A percentile compares a stretch with the other conserved stretches of the same genome.
Evolutionary conservation across 2,888 invertebrate genomes (phyloP).

Genomic region (Automeris io): DNA sequence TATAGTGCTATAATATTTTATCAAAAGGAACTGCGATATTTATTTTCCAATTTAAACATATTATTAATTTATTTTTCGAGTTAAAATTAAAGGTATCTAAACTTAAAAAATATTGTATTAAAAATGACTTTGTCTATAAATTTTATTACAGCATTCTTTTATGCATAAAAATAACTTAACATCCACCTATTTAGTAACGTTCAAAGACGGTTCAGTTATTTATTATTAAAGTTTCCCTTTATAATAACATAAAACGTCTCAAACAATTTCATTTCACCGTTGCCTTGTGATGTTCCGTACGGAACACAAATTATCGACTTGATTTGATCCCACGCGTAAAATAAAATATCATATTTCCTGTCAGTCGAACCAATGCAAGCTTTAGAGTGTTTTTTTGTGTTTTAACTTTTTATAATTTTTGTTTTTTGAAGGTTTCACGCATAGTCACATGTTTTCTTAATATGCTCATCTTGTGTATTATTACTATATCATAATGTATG

Average conservation of each 20-base stretch:
- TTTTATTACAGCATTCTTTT: not conserved
- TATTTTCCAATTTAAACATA: too few species aligned
- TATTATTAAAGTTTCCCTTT: constrained; percentile 40
- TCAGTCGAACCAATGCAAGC: constrained; percentile 63
- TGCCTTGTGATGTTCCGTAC: constrained; percentile 62
- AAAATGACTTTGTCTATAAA: too few species aligned
- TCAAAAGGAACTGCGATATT: too few species aligned
- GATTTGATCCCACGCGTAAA: constrained; percentile 76
- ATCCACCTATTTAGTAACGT: constrained; percentile 5
- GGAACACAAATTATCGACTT: constrained; percentile 71
- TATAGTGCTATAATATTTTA: too few species aligned
- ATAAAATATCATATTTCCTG: constrained; percentile 78
- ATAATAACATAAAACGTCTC: constrained; percentile 57
- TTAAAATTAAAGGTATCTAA: too few species aligned
- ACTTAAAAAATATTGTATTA: too few species aligned
- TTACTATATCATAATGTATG: too few species aligned
- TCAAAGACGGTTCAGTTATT: constrained; percentile 38
- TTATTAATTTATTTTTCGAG: too few species aligned
- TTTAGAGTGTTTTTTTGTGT: constrained; percentile 65
- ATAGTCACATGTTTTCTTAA: constrained; percentile 70
- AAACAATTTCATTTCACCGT: constrained; percentile 63
- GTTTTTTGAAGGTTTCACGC: constrained; percentile 49
- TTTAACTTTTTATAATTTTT: constrained; percentile 37
- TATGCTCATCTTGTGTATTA: constrained; percentile 50
- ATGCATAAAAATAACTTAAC: not conserved